A percentile compares a stretch with the other conserved stretches of the same genome.
phyloP scores from a whole-genome alignment of 2,888 invertebrate species.

The Tenthredo distinguenda region DNA sequence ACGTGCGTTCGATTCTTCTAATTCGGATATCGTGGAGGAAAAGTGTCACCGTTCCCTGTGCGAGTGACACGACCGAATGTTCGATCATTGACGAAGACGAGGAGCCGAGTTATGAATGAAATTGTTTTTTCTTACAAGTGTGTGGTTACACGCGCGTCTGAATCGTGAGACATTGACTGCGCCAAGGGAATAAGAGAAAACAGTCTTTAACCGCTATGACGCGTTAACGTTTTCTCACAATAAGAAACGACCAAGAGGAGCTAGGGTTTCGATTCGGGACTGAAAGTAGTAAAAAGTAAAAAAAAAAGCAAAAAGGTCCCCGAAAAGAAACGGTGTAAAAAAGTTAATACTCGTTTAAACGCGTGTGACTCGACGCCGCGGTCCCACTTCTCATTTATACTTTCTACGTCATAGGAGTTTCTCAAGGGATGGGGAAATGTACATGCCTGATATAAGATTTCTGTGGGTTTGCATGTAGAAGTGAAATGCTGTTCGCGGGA shows the following conservation, averaged over 20 bases:
- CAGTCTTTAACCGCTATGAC: slow-evolving; percentile 60
- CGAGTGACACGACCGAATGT: neutral
- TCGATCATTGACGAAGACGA: slow-evolving; percentile 45
- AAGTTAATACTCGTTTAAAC: slow-evolving; percentile 41
- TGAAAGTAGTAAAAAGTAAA: neutral
- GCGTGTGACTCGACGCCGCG: slow-evolving; percentile 42
- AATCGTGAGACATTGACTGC: slow-evolving; percentile 64
- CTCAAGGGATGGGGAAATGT: too few species aligned
- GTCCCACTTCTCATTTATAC: neutral
- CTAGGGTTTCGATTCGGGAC: neutral
- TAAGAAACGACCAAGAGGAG: neutral
- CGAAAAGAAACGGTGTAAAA: slow-evolving; percentile 53
- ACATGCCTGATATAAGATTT: too few species aligned
- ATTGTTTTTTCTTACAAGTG: slow-evolving; percentile 49
- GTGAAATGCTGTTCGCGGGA: too few species aligned
- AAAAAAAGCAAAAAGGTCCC: slow-evolving; percentile 51
- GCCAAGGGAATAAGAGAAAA: slow-evolving; percentile 51
- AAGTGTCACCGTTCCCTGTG: too few species aligned
- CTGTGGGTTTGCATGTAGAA: too few species aligned
- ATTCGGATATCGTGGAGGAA: too few species aligned
- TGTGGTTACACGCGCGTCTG: slow-evolving; percentile 52
- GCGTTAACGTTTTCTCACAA: slow-evolving; percentile 54
- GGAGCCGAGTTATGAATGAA: slow-evolving; percentile 55
- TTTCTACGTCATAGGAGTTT: too few species aligned
- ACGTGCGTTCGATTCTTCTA: too few species aligned